These are phyloP conservation scores for Heliothis virescens DNA, from an alignment of 1,140 invertebrate genomes.

Conservation along the genomic window DNA sequence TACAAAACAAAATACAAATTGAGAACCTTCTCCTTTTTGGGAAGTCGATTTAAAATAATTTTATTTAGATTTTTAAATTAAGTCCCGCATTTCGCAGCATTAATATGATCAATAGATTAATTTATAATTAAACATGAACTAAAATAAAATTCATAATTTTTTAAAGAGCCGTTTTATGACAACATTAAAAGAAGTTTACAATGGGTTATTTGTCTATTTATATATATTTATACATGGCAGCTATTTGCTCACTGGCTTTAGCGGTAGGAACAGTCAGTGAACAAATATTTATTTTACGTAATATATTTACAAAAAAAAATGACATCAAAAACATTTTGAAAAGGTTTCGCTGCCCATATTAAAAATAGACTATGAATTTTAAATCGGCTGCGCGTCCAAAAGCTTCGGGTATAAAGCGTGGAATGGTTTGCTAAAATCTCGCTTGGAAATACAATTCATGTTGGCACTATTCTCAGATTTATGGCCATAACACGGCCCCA, in stretches of 20 bases:
- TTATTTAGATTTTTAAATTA: no score
- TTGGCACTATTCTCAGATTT: conserved; percentile 7
- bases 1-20: no score
- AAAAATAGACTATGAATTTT: neutral
- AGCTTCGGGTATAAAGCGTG: neutral
- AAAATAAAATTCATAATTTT: no score
- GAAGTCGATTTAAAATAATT: no score
- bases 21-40: no score
- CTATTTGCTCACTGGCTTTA: neutral
- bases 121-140: no score
- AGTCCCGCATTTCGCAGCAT: no score
- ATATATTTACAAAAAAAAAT: neutral
- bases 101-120: no score
- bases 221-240: no score
- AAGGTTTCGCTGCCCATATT: conserved; percentile 2
- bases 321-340: neutral
- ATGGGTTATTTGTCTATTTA: no score
- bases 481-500: neutral
- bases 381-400: neutral
- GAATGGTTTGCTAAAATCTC: neutral
- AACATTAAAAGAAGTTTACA: no score
- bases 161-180: no score
- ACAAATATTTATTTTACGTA: neutral
- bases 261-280: neutral
- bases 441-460: neutral